A percentile compares a stretch with the other conserved stretches of the same genome.
phyloP scores from a whole-genome alignment of 53 echinoderm and acorn worm genomes.

The Holothuria leucospilota region DNA sequence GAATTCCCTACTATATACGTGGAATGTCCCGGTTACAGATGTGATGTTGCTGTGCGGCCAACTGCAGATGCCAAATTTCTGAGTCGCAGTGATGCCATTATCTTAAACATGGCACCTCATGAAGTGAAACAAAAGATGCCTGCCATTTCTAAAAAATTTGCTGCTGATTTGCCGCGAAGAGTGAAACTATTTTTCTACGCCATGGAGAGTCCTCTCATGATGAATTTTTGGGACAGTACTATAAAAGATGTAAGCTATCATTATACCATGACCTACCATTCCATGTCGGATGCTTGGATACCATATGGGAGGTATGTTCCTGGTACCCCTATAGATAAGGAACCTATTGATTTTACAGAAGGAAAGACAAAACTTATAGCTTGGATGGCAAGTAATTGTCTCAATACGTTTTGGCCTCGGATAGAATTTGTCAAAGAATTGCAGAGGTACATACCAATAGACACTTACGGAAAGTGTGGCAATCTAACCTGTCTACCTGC shows the following conservation, averaged over 20 bases:
- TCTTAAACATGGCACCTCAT: slow-evolving; percentile 80
- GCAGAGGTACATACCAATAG: slow-evolving; percentile 64
- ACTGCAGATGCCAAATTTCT: slow-evolving; percentile 68
- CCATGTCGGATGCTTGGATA: slow-evolving; percentile 66
- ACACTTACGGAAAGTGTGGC: slow-evolving; percentile 77
- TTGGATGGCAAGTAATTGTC: slow-evolving; percentile 91
- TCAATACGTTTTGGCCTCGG: slow-evolving; percentile 88
- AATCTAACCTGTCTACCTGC: slow-evolving; percentile 76
- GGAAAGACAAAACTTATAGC: slow-evolving; percentile 70
- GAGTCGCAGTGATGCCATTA: slow-evolving; percentile 69
- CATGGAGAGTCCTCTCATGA: slow-evolving; percentile 87
- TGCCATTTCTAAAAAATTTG: slow-evolving; percentile 41
- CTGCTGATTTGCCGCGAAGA: slow-evolving; percentile 52
- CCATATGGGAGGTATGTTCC: slow-evolving; percentile 78
- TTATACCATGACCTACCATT: slow-evolving; percentile 79
- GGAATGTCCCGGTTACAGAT: slow-evolving; percentile 71
- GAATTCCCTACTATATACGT: slow-evolving; percentile 65
- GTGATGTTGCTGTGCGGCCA: slow-evolving; percentile 67
- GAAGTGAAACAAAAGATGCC: slow-evolving; percentile 67
- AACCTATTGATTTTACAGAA: slow-evolving; percentile 55
- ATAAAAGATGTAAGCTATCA: slow-evolving; percentile 74
- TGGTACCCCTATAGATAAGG: slow-evolving; percentile 56
- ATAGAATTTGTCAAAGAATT: slow-evolving; percentile 74
- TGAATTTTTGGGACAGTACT: slow-evolving; percentile 79
- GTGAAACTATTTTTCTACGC: slow-evolving; percentile 80